These are phyloP conservation scores for Caretta caretta DNA, from an alignment of 2,113 vertebrate species.

Conservation along the genomic window DNA sequence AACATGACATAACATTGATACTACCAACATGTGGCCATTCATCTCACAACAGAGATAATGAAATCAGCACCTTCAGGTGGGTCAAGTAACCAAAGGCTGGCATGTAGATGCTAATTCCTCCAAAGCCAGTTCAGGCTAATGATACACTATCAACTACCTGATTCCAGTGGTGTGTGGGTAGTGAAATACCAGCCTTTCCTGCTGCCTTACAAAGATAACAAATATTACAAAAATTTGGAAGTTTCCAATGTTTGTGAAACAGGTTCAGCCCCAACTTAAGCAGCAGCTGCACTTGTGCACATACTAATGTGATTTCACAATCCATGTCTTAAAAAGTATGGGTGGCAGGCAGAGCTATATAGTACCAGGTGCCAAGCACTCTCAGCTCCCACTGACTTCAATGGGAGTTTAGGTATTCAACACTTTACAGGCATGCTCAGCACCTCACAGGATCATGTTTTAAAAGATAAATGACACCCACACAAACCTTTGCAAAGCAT, in stretches of 20 bases:
- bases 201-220: background rate
- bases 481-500: background rate
- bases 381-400: accelerated
- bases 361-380: background rate
- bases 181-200: accelerated
- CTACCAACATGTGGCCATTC: conserved; percentile 2
- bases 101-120: background rate
- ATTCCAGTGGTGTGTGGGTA: background rate
- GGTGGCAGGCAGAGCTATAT: background rate
- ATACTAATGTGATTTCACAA: accelerated
- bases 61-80: background rate
- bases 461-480: background rate
- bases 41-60: background rate
- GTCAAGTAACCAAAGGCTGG: background rate
- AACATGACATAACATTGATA: background rate
- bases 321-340: accelerated
- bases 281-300: background rate
- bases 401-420: accelerated
- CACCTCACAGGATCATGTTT: accelerated
- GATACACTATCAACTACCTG: background rate
- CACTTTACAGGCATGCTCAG: background rate
- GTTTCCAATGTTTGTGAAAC: accelerated
- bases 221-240: background rate
- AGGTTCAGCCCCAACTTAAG: background rate
- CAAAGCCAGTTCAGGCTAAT: background rate